phyloP scores from a whole-genome alignment of 2,797 vertebrate species.

The Oceanodroma leucorhoa region DNA sequence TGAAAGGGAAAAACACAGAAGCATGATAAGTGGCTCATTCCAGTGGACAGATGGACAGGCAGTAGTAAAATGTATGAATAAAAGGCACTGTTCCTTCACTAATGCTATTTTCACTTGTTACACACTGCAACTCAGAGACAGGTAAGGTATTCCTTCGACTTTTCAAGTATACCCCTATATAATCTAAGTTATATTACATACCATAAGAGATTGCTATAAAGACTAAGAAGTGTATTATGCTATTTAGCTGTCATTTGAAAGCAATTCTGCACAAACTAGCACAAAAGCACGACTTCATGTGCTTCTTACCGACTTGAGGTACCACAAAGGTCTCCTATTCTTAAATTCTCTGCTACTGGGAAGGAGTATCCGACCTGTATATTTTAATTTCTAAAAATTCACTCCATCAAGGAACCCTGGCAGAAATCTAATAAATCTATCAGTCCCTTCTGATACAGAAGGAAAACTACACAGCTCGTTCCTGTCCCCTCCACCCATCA shows the following conservation, averaged over 20 bases:
- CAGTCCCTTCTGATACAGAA: neutral
- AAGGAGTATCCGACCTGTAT: neutral
- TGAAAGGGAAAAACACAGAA: conserved; percentile 68
- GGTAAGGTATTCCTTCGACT: neutral
- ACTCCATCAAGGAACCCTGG: neutral
- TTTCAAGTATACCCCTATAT: neutral
- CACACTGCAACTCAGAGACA: neutral
- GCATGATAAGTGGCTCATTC: conserved; percentile 75
- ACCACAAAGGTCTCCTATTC: neutral
- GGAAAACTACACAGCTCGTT: neutral
- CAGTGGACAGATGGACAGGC: conserved; percentile 75
- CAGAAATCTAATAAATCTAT: conserved; percentile 38
- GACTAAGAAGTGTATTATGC: neutral
- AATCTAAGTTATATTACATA: conserved; percentile 3
- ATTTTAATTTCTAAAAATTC: conserved; percentile 53
- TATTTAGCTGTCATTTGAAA: conserved; percentile 34
- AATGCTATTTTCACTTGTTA: conserved; percentile 69
- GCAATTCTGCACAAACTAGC: neutral
- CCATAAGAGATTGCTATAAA: neutral
- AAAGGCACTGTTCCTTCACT: conserved; percentile 66
- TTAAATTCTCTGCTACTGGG: conserved; percentile 29
- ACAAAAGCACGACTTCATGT: neutral
- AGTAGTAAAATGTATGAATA: conserved; percentile 52
- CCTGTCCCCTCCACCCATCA: neutral
- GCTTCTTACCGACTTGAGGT: neutral